Evolutionary conservation across 1,140 invertebrate species (phyloP).

Genomic region (Coptotermes formosanus): DNA sequence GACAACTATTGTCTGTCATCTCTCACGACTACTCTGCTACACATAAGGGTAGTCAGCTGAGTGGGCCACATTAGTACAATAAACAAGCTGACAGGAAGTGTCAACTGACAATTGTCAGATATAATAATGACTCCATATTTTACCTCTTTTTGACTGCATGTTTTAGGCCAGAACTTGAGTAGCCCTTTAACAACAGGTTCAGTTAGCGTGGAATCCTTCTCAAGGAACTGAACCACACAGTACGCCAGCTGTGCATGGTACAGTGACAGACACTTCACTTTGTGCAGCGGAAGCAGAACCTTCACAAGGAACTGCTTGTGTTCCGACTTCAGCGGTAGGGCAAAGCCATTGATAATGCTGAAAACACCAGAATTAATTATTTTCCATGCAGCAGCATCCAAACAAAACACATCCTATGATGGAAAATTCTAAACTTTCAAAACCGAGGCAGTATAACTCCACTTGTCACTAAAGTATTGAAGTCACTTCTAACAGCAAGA

Average conservation of each 20-base stretch:
- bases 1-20: no score
- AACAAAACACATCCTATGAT: no score
- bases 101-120: no score
- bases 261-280: constrained; percentile 90
- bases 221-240: constrained; percentile 99
- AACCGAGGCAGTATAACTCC: no score
- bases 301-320: constrained; percentile 98
- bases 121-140: background rate
- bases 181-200: constrained; percentile 94
- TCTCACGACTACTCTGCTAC: background rate
- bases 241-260: constrained; percentile 98
- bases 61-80: background rate
- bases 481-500: no score
- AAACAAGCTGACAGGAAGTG: no score
- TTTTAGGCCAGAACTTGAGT: constrained; percentile 99
- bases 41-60: background rate
- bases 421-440: no score
- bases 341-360: constrained; percentile 99
- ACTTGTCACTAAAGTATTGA: no score
- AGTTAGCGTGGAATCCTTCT: constrained; percentile 96
- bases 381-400: no score
- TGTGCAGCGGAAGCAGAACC: constrained; percentile 97
- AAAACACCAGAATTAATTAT: background rate
- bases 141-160: constrained; percentile 95
- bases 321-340: constrained; percentile 93